Base-by-base conservation (phyloP, 2,113 vertebrate species). In the Gulo gulo region DNA sequence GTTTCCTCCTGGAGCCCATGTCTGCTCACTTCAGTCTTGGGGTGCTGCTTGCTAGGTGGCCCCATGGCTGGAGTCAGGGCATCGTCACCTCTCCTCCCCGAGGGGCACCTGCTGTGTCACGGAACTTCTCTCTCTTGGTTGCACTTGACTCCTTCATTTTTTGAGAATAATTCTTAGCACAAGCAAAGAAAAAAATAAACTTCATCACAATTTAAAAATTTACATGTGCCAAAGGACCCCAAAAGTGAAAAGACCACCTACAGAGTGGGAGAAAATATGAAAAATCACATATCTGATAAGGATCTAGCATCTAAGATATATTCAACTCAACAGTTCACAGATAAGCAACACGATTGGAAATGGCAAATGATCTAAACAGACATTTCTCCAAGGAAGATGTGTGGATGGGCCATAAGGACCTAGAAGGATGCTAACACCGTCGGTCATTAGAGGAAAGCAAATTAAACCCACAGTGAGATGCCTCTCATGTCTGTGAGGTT, bases 381-480 rank as follows among this genome's bases (percentile, higher is more conserved):
- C 9, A 2, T 71, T 84, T 69, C 84, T 63, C 50, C n/a, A 45
- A 26, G 82, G 45, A 63, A 84, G 69, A 12, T 23, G 12, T 2
- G 2, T 7, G 29, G 24, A 8, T 23, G 78, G 18, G 4, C 24
- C 12, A 4, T 4, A 57, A 59, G 39, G 34, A 18, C 14, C 1
- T 2, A 3, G 4, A 15, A n/a, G 79, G 23, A 23, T 4, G 0
- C 3, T 15, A 1, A 3, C 39, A 4, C 34, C 26, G 24, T 67
- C 21, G 4, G 4, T 20, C 31, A 0, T 29, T 20, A 14, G 73
- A 45, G 52, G 42, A 87, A 83, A 6, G 6, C 23, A 20, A 39
- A 24, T 14, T 36, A 18, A 13, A 63, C 5, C 80, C 42, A 31
- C 42, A 7, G 2, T 0, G 21, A 57, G 71, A 63, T 9, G 15